Percentiles rank a stretch among this genome's conserved stretches.
Conservation (phyloP, 2,797 vertebrate genomes). For the Rhynchotus rufescens region DNA sequence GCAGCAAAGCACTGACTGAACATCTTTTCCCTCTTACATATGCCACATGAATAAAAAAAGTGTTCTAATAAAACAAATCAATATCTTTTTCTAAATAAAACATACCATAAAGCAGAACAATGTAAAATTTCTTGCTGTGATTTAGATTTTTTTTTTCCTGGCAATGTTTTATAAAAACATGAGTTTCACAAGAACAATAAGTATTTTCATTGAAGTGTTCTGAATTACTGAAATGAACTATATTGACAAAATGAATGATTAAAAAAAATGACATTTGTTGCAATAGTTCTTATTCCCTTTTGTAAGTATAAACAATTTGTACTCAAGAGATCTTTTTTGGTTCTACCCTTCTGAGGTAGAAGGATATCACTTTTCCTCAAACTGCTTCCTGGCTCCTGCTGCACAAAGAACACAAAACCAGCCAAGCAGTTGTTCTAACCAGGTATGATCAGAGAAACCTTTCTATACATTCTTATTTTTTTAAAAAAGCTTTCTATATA, state of each 20-base stretch:
- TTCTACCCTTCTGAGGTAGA: neutral
- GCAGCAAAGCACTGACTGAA: neutral
- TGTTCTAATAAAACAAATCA: neutral
- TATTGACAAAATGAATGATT: neutral
- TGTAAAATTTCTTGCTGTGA: neutral
- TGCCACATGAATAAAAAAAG: neutral
- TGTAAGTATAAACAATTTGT: neutral
- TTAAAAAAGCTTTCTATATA: too few relatives aligned
- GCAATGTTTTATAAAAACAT: neutral
- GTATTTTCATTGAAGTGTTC: neutral
- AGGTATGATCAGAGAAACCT: neutral
- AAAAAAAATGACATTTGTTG: neutral
- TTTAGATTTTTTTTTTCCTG: neutral
- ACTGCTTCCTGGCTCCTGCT: neutral
- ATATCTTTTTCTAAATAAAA: neutral
- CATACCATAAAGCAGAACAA: neutral
- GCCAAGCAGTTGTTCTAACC: neutral
- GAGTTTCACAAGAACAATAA: neutral
- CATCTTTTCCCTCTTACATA: neutral
- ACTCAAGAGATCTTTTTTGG: too few relatives aligned
- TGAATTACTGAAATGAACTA: neutral
- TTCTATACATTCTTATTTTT: neutral
- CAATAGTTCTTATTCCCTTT: neutral
- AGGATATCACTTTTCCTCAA: neutral
- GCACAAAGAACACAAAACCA: neutral